Evolutionary conservation across 2,113 vertebrate species (phyloP).

Genomic region (Plestiodon gilberti): DNA sequence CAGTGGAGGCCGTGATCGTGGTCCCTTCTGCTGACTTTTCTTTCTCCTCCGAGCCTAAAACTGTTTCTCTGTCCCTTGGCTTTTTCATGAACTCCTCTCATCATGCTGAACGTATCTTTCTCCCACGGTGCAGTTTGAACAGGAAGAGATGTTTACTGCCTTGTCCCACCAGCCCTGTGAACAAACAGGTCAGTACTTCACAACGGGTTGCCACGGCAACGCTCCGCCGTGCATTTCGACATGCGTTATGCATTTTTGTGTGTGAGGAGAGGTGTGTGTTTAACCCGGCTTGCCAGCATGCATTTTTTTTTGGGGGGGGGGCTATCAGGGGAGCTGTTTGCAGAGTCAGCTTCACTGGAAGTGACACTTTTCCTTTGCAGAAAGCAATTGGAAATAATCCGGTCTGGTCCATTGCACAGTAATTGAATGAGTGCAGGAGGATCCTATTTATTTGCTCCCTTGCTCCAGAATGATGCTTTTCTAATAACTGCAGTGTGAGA

Average conservation of each 20-base stretch:
- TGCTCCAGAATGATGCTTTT: slow-evolving; percentile 8
- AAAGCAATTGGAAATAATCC: slow-evolving; percentile 24
- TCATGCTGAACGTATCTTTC: neutral
- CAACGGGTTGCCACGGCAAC: neutral
- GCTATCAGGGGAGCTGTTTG: neutral
- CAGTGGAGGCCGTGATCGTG: no score
- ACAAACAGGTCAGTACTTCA: slow-evolving; percentile 64
- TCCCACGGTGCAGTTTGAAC: slow-evolving; percentile 28
- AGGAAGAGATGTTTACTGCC: slow-evolving; percentile 33
- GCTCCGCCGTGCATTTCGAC: neutral
- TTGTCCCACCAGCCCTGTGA: slow-evolving; percentile 34
- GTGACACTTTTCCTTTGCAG: slow-evolving; percentile 36
- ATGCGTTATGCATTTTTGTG: fast-evolving
- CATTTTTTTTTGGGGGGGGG: no score
- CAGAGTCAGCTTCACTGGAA: neutral
- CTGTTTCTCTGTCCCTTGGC: neutral
- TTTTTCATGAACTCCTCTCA: neutral
- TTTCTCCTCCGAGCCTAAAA: neutral
- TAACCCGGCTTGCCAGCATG: neutral
- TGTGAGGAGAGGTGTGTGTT: neutral
- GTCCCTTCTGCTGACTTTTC: no score
- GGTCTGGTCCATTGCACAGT: slow-evolving; percentile 20
- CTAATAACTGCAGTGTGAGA: slow-evolving; percentile 1
- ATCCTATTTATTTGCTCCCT: neutral
- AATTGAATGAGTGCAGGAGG: slow-evolving; percentile 22